A percentile compares a stretch with the other conserved stretches of the same genome.
phyloP scores from a whole-genome alignment of 2,797 vertebrate species.

The Prunella strophiata region DNA sequence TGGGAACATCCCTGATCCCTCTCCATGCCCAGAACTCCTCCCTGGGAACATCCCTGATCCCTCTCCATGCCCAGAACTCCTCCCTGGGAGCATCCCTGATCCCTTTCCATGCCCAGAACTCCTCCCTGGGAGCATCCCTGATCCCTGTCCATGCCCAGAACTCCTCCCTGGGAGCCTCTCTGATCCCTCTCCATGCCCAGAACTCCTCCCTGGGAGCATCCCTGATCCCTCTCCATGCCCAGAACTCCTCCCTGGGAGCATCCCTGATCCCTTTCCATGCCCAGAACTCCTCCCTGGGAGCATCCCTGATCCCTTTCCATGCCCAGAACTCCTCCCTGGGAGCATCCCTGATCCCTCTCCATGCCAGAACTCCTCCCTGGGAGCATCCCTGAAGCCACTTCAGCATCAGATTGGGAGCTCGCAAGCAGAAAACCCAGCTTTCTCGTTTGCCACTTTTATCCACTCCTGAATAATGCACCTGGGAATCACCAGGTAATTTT shows the following conservation, averaged over 20 bases:
- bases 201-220: neutral
- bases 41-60: neutral
- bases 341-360: neutral
- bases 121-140: neutral
- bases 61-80: neutral
- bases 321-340: neutral
- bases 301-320: neutral
- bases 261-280: neutral
- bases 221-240: neutral
- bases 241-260: accelerated
- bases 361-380: neutral
- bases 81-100: accelerated
- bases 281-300: neutral
- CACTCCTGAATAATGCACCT: too few species aligned
- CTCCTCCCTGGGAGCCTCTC: too few species aligned
- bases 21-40: neutral
- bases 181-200: neutral
- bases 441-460: too few species aligned
- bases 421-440: too few species aligned
- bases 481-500: too few species aligned
- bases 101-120: neutral
- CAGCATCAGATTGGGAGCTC: too few species aligned
- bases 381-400: too few species aligned
- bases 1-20: neutral
- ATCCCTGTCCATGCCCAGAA: neutral